Conservation (phyloP, 2,888 invertebrate genomes). For the Proisotoma minuta region DNA sequence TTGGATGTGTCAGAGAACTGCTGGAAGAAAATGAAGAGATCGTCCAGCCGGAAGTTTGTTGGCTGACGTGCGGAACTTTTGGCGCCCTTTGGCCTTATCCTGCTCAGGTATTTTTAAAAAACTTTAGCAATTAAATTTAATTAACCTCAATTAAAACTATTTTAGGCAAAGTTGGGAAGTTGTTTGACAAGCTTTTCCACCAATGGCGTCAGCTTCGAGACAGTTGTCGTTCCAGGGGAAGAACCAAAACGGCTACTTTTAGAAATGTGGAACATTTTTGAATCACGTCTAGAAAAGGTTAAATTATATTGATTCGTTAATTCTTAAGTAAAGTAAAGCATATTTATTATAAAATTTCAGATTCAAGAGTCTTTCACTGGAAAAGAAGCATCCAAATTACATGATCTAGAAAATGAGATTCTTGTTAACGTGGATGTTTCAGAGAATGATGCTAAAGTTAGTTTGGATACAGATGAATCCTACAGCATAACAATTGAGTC, state of each 20-base stretch:
- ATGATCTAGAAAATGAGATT: not conserved
- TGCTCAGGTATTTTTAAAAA: conserved; percentile 49
- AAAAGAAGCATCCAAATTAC: not conserved
- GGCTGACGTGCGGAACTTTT: conserved; percentile 63
- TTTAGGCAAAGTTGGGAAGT: conserved; percentile 5
- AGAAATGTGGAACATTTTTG: not conserved
- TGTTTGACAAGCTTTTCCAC: conserved; percentile 17
- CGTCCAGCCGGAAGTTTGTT: conserved; percentile 53
- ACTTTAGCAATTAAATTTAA: not conserved
- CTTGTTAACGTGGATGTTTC: conserved; percentile 8
- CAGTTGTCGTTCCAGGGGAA: not conserved
- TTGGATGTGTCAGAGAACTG: not conserved
- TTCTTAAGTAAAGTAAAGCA: no score
- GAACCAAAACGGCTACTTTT: not conserved
- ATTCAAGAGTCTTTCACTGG: not conserved
- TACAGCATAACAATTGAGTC: conserved; percentile 19
- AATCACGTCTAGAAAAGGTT: not conserved
- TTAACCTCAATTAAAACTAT: not conserved
- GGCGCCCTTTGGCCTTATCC: conserved; percentile 69
- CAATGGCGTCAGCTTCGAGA: conserved; percentile 3
- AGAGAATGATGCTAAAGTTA: not conserved
- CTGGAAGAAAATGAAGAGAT: not conserved
- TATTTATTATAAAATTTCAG: not conserved
- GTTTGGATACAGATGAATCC: conserved; percentile 20
- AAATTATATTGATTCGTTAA: no score